A percentile compares a stretch with the other conserved stretches of the same genome.
These are phyloP conservation scores for Sussaba pulchella DNA, from an alignment of 2,888 invertebrate species.

Conservation along the genomic window DNA sequence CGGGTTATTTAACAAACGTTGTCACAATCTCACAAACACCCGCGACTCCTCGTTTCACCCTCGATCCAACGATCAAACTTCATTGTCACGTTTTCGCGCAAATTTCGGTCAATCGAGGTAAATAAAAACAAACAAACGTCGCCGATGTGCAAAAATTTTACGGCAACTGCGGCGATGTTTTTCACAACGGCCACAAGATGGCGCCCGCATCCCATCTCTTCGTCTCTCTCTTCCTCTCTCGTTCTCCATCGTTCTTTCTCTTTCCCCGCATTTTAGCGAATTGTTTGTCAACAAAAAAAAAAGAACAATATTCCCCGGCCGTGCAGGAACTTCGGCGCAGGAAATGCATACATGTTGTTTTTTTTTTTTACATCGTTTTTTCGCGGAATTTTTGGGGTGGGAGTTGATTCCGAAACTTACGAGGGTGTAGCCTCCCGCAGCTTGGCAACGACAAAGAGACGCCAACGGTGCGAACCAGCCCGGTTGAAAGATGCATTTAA, in stretches of 20 bases:
- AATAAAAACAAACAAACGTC: constrained; percentile 12
- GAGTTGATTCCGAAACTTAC: not conserved
- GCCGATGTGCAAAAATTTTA: constrained; percentile 41
- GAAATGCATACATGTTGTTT: not conserved
- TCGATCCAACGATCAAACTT: too few relatives aligned
- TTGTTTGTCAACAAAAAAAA: constrained; percentile 75
- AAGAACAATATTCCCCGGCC: too few relatives aligned
- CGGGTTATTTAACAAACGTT: constrained; percentile 28
- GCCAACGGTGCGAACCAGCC: constrained; percentile 29
- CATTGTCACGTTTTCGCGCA: too few relatives aligned
- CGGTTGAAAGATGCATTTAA: constrained; percentile 45
- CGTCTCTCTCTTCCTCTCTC: constrained; percentile 20
- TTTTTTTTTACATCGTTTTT: constrained; percentile 18
- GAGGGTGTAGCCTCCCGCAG: constrained; percentile 65
- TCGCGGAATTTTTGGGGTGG: constrained; percentile 14
- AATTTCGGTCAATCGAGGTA: constrained; percentile 7
- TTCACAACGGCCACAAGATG: constrained; percentile 72
- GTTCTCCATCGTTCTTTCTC: constrained; percentile 15
- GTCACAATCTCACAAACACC: too few relatives aligned
- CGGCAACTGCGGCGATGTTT: constrained; percentile 44
- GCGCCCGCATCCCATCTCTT: constrained; percentile 66
- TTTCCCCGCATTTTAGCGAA: constrained; percentile 52
- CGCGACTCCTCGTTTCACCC: not conserved
- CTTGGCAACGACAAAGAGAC: constrained; percentile 64
- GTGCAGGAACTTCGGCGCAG: not conserved